Conservation (phyloP, 2,797 vertebrate genomes). For the Peromyscus attwateri region DNA sequence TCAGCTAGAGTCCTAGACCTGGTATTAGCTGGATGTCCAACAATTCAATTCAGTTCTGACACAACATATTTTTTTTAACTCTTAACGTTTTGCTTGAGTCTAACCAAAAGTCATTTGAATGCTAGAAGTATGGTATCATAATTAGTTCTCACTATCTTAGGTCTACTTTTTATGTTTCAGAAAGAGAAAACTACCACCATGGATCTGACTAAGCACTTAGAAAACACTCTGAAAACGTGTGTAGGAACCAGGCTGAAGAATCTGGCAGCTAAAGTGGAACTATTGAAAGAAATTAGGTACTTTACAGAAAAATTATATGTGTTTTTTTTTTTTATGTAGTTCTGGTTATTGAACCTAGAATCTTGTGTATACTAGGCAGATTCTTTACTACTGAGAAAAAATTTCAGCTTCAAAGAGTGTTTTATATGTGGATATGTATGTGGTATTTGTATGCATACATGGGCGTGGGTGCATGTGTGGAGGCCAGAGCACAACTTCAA, state of each 20-base stretch:
- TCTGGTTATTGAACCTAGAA: not conserved
- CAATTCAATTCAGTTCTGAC: not conserved
- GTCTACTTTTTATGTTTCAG: constrained; percentile 79
- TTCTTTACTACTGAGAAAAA: not conserved
- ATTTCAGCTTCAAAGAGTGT: not conserved
- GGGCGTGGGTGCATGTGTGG: not conserved
- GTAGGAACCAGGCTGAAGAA: constrained; percentile 83
- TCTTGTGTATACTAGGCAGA: not conserved
- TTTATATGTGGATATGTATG: not conserved
- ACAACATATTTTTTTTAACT: constrained; percentile 5
- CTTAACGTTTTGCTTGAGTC: constrained; percentile 59
- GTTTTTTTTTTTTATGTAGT: not conserved
- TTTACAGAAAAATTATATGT: not conserved
- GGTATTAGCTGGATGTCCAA: not conserved
- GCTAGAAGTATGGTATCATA: constrained; percentile 40
- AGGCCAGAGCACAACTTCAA: not conserved
- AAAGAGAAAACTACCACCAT: constrained; percentile 84
- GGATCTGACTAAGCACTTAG: constrained; percentile 83
- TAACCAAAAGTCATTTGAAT: constrained; percentile 51
- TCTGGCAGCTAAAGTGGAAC: constrained; percentile 86
- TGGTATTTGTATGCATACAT: not conserved
- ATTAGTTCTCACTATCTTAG: not conserved
- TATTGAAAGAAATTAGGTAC: constrained; percentile 86
- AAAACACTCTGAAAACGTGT: constrained; percentile 79
- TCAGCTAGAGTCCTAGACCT: not conserved